These are phyloP conservation scores for Scalopus aquaticus DNA, from an alignment of 2,113 vertebrate genomes.

Conservation along the genomic window DNA sequence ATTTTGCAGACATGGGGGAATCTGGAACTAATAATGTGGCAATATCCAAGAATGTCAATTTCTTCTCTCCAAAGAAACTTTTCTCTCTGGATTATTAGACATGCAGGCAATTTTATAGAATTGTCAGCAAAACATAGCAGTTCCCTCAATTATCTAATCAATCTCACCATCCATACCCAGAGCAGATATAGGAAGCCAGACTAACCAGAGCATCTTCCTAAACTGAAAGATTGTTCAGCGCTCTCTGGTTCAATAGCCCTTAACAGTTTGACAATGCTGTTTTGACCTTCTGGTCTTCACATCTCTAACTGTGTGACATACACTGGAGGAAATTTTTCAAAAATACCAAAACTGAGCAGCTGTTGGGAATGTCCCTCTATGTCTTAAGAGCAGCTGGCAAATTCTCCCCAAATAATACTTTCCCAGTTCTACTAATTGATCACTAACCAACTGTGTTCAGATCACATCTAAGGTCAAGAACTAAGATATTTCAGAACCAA, in stretches of 20 bases:
- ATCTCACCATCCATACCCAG: not conserved
- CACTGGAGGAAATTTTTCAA: not conserved
- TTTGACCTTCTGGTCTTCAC: not conserved
- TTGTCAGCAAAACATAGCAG: not conserved
- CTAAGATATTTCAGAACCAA: not conserved
- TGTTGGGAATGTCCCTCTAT: not conserved
- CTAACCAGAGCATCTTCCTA: not conserved
- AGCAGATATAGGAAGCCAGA: not conserved
- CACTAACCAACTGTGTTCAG: not conserved
- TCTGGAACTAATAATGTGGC: not conserved
- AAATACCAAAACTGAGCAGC: no score
- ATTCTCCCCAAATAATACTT: not conserved
- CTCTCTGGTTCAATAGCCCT: accelerated
- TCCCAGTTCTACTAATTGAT: not conserved
- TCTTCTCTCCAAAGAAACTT: not conserved
- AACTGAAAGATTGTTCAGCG: not conserved
- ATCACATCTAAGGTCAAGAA: not conserved
- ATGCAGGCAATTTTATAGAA: not conserved
- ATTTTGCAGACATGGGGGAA: not conserved
- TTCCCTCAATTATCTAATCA: not conserved
- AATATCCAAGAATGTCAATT: not conserved
- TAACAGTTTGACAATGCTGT: not conserved
- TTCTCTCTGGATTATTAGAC: not conserved
- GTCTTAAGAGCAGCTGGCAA: not conserved
- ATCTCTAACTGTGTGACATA: not conserved